Percentiles rank a stretch among this genome's conserved stretches.
Evolutionary conservation across 2,113 vertebrate genomes (phyloP).

Genomic region (Acrocephalus kingi): DNA sequence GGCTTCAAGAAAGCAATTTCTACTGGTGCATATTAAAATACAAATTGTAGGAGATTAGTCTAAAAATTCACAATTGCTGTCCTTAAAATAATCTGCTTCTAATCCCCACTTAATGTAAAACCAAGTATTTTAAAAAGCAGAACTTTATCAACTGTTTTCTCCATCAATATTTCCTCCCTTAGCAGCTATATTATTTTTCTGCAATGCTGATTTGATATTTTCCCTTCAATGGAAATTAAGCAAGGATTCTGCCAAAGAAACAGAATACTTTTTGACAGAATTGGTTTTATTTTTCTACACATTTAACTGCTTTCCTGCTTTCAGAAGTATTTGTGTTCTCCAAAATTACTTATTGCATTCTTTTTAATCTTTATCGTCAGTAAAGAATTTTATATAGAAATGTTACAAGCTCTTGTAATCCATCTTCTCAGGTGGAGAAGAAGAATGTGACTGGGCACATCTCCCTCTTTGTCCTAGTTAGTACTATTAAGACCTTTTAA

Average conservation of each 20-base stretch:
- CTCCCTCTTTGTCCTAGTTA: background rate
- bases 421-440: background rate
- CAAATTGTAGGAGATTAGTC: background rate
- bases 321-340: background rate
- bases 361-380: background rate
- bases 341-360: background rate
- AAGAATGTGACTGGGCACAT: background rate
- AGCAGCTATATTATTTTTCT: background rate
- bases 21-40: background rate
- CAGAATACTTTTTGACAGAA: background rate
- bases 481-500: constrained; percentile 2
- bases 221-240: background rate
- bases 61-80: background rate
- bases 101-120: background rate
- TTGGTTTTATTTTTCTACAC: background rate
- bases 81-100: background rate
- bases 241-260: background rate
- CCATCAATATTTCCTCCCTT: background rate
- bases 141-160: background rate
- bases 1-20: background rate
- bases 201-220: background rate
- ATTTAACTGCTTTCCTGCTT: background rate
- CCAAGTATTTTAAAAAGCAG: background rate
- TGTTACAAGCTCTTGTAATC: background rate
- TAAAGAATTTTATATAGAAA: background rate